These are phyloP conservation scores for Mastacembelus armatus DNA, from an alignment of 2,797 vertebrate genomes.

Conservation along the genomic window DNA sequence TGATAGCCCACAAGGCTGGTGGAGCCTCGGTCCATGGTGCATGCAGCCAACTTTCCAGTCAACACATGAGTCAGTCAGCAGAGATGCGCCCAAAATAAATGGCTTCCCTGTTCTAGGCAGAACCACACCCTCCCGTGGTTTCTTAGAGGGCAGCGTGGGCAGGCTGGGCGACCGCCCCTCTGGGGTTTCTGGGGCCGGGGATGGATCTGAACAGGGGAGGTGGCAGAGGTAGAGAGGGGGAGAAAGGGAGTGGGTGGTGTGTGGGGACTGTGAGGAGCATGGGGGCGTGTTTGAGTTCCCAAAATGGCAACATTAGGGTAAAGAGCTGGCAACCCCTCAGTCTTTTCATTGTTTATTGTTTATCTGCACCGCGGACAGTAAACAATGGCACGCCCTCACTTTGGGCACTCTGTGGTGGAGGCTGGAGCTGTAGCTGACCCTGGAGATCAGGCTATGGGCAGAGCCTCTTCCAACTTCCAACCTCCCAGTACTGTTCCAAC, in stretches of 20 bases:
- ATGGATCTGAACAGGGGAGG: slow-evolving; percentile 70
- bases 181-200: slow-evolving; percentile 79
- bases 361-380: slow-evolving; percentile 80
- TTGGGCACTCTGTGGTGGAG: slow-evolving; percentile 63
- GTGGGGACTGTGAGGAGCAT: slow-evolving; percentile 60
- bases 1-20: slow-evolving; percentile 88
- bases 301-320: slow-evolving; percentile 85
- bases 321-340: slow-evolving; percentile 78
- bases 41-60: slow-evolving; percentile 93
- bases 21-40: slow-evolving; percentile 83
- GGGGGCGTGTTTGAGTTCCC: slow-evolving; percentile 75
- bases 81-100: slow-evolving; percentile 96
- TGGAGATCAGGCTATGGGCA: slow-evolving; percentile 53
- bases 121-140: slow-evolving; percentile 95
- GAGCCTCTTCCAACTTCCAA: slow-evolving; percentile 44
- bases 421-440: slow-evolving; percentile 61
- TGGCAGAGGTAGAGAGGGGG: slow-evolving; percentile 56
- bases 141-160: slow-evolving; percentile 87
- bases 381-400: slow-evolving; percentile 82
- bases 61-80: slow-evolving; percentile 96
- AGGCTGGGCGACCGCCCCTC: slow-evolving; percentile 80
- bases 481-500: slow-evolving; percentile 31
- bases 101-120: slow-evolving; percentile 93
- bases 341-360: slow-evolving; percentile 87
- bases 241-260: slow-evolving; percentile 67